Evolutionary conservation across 53 echinoderm and acorn worm species (phyloP).

Genomic region (Arbacia lixula): DNA sequence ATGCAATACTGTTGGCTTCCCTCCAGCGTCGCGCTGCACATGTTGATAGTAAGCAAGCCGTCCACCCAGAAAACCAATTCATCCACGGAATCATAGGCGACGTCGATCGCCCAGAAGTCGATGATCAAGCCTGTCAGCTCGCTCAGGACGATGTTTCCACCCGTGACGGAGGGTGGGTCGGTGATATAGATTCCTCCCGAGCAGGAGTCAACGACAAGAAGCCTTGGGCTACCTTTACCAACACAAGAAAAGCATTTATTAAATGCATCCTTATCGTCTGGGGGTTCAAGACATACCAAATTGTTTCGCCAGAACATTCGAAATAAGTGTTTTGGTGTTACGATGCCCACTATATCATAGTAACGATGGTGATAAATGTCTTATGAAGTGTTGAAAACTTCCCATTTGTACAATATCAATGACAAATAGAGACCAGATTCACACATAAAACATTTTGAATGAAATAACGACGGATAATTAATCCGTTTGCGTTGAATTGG

Average conservation of each 20-base stretch:
- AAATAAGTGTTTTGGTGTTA: too few species aligned
- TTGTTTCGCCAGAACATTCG: too few species aligned
- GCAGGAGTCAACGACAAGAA: not conserved
- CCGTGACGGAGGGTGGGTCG: not conserved
- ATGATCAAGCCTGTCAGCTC: not conserved
- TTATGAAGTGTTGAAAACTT: too few species aligned
- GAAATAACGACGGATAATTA: too few species aligned
- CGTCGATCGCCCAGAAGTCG: not conserved
- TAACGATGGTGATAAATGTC: too few species aligned
- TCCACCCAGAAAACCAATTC: not conserved
- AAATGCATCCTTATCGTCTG: too few species aligned
- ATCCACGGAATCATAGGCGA: slow-evolving; percentile 1
- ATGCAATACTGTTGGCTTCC: not conserved
- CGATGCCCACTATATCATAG: too few species aligned
- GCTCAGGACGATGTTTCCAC: not conserved
- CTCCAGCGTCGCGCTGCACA: slow-evolving; percentile 2
- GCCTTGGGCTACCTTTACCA: not conserved
- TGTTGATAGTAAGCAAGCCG: not conserved
- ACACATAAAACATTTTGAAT: too few species aligned
- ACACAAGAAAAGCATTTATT: not conserved
- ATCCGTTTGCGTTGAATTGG: too few species aligned
- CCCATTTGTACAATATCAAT: too few species aligned
- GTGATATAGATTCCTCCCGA: not conserved
- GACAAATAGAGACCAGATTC: too few species aligned
- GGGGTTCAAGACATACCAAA: too few species aligned